These are phyloP conservation scores for Ageneiosus marmoratus DNA, from an alignment of 2,113 vertebrate species.

Conservation along the genomic window DNA sequence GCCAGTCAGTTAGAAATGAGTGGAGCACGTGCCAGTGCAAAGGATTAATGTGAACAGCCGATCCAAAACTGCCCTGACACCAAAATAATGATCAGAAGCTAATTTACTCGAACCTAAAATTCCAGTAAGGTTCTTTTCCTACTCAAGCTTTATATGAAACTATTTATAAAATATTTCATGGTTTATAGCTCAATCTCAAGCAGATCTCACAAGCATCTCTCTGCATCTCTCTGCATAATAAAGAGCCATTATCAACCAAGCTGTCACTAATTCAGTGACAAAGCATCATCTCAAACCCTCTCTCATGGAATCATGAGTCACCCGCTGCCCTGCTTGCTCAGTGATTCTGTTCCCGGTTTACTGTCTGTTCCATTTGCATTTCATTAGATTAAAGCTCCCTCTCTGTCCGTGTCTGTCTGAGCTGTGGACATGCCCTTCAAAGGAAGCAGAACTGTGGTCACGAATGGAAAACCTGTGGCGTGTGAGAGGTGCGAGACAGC, in stretches of 20 bases:
- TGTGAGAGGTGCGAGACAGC: constrained; percentile 15
- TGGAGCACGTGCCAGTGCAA: background rate
- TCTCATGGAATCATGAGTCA: constrained; percentile 34
- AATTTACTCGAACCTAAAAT: background rate
- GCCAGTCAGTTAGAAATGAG: constrained; percentile 13
- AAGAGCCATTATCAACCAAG: constrained; percentile 36
- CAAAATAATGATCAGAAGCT: background rate
- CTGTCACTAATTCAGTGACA: constrained; percentile 22
- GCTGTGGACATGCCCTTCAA: constrained; percentile 25
- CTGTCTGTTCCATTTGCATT: constrained; percentile 30
- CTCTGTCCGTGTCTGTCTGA: constrained; percentile 16
- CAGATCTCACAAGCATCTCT: constrained; percentile 31
- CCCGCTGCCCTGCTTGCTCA: background rate
- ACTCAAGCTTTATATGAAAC: constrained; percentile 13
- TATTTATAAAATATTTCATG: background rate
- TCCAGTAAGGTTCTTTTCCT: background rate
- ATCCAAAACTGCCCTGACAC: background rate
- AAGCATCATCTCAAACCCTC: constrained; percentile 29
- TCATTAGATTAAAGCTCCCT: constrained; percentile 31
- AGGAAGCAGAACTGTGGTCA: constrained; percentile 22
- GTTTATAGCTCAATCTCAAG: constrained; percentile 5
- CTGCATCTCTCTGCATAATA: constrained; percentile 40
- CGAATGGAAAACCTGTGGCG: constrained; percentile 33
- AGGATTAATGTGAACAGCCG: too few species aligned
- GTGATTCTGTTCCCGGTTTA: constrained; percentile 21